These are phyloP conservation scores for Lethocerus indicus DNA, from an alignment of 1,140 invertebrate genomes.

Conservation along the genomic window DNA sequence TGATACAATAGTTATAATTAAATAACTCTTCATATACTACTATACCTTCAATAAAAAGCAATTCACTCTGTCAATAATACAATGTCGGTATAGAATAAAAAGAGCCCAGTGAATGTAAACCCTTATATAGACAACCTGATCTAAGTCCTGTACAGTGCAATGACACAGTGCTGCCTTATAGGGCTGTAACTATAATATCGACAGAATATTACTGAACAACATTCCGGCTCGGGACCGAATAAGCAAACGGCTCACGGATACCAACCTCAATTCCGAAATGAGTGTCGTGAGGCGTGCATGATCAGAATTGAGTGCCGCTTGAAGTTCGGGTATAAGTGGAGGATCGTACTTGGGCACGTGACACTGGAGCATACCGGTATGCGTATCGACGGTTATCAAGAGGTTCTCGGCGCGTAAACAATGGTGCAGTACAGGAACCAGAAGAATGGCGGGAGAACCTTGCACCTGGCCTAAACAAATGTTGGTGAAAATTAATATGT, in stretches of 20 bases:
- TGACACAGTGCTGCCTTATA: too few relatives aligned
- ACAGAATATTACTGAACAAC: background rate
- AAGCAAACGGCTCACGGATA: background rate
- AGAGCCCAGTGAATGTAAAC: too few relatives aligned
- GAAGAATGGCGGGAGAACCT: slow-evolving; percentile 79
- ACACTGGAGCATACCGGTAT: slow-evolving; percentile 78
- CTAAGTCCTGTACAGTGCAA: too few relatives aligned
- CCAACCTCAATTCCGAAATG: slow-evolving; percentile 48
- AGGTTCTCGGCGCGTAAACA: slow-evolving; percentile 82
- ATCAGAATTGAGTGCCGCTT: slow-evolving; percentile 62
- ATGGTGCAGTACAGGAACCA: slow-evolving; percentile 72
- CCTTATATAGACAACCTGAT: too few relatives aligned
- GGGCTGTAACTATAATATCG: background rate
- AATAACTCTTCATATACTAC: too few relatives aligned
- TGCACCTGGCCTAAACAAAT: slow-evolving; percentile 37
- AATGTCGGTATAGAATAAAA: too few relatives aligned
- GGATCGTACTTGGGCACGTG: slow-evolving; percentile 82
- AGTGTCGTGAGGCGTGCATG: slow-evolving; percentile 44
- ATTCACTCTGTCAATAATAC: too few relatives aligned
- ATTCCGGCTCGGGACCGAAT: slow-evolving; percentile 19
- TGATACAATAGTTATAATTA: too few relatives aligned
- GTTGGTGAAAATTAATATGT: too few relatives aligned
- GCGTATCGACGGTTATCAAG: slow-evolving; percentile 81
- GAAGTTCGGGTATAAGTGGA: slow-evolving; percentile 63
- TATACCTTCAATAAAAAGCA: too few relatives aligned